These are phyloP conservation scores for Rhinoraja longicauda DNA, from an alignment of 2,797 vertebrate species.

Conservation along the genomic window DNA sequence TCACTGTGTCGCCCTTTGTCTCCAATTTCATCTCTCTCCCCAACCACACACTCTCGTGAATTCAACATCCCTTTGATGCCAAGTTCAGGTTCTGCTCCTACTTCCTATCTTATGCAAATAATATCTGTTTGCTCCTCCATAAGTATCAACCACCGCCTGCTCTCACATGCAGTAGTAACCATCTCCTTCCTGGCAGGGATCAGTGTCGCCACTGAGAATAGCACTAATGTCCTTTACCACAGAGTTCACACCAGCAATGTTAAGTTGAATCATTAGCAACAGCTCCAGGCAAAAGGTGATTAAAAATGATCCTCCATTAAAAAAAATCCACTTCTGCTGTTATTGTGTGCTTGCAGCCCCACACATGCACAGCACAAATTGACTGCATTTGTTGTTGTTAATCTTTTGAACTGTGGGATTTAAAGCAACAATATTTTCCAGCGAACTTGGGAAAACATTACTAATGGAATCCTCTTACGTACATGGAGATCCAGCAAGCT, in stretches of 20 bases:
- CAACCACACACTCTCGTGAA: no score
- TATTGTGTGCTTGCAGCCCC: background rate
- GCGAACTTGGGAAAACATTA: background rate
- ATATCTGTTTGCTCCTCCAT: background rate
- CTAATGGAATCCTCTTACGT: constrained; percentile 11
- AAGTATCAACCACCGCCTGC: background rate
- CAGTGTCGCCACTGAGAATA: background rate
- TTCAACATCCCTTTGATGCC: background rate
- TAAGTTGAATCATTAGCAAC: background rate
- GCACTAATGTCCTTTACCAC: background rate
- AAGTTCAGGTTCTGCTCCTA: background rate
- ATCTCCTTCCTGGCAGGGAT: background rate
- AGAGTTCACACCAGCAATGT: background rate
- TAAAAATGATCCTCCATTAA: background rate
- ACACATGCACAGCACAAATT: background rate
- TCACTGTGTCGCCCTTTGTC: background rate
- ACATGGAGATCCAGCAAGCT: constrained; percentile 27
- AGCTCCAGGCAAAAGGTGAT: background rate
- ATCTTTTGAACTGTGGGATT: background rate
- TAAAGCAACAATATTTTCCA: background rate
- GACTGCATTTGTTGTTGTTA: background rate
- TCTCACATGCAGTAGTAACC: background rate
- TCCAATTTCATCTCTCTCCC: background rate
- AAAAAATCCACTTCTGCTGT: background rate
- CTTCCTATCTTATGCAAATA: background rate